phyloP scores from a whole-genome alignment of 64 coral and sea anemone genomes.

The Stichodactyla helianthus region DNA sequence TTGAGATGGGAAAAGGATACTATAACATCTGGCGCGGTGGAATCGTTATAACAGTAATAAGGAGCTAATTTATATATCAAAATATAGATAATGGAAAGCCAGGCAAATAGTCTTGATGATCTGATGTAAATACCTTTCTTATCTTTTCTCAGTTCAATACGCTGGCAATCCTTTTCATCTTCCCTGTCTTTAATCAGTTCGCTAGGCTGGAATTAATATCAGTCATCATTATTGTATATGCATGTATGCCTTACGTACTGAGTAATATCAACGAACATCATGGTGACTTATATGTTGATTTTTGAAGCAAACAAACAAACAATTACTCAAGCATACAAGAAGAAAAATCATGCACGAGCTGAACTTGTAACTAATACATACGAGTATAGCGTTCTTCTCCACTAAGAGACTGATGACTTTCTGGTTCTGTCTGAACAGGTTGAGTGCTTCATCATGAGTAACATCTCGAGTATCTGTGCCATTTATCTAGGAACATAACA shows the following conservation, averaged over 20 bases:
- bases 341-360: too few species aligned
- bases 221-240: neutral
- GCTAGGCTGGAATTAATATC: conserved; percentile 8
- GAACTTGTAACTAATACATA: neutral
- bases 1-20: too few species aligned
- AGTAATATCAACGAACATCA: too few species aligned
- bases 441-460: conserved; percentile 60
- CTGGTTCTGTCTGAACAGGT: conserved; percentile 53
- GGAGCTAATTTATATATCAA: too few species aligned
- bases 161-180: conserved; percentile 25
- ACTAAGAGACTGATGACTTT: conserved; percentile 66
- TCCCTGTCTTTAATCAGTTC: conserved; percentile 25
- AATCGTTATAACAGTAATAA: too few species aligned
- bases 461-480: conserved; percentile 63
- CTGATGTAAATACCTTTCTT: conserved; percentile 62
- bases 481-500: conserved; percentile 64
- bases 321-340: too few species aligned
- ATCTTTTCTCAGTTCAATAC: conserved; percentile 76
- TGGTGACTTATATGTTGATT: too few species aligned
- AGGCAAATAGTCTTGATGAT: too few species aligned
- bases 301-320: too few species aligned
- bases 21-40: too few species aligned
- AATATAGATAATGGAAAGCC: too few species aligned
- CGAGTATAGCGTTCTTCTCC: conserved; percentile 65
- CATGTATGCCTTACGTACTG: too few species aligned